phyloP scores from a whole-genome alignment of 2,113 vertebrate species.

The Lanius collurio region DNA sequence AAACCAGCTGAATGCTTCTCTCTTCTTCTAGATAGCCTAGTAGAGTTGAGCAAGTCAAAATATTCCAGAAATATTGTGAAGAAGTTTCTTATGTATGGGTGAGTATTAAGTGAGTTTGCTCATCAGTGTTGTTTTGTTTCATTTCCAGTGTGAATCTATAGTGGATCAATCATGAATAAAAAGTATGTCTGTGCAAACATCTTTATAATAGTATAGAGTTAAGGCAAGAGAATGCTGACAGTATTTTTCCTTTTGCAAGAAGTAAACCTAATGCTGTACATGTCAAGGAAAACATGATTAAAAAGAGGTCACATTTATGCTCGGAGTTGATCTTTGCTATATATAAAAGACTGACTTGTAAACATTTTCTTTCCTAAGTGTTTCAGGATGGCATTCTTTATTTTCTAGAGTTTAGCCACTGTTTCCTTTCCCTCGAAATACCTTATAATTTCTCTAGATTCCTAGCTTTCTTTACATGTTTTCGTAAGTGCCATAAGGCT shows the following conservation, averaged over 20 bases:
- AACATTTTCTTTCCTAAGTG: not conserved
- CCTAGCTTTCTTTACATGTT: not conserved
- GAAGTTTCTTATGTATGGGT: constrained; percentile 97
- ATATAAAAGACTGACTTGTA: not conserved
- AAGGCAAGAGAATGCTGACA: not conserved
- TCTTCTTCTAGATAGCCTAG: constrained; percentile 77
- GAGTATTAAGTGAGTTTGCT: constrained; percentile 47
- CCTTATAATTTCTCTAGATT: not conserved
- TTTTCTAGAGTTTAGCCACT: not conserved
- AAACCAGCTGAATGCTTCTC: not conserved
- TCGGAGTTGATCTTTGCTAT: not conserved
- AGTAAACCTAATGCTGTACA: not conserved
- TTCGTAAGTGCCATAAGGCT: not conserved
- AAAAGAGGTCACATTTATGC: not conserved
- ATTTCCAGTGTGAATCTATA: not conserved
- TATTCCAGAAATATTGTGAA: constrained; percentile 94
- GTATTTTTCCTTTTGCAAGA: not conserved
- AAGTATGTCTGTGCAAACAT: not conserved
- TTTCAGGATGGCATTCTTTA: not conserved
- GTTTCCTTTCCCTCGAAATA: not conserved
- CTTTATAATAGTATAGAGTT: not conserved
- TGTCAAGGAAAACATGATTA: not conserved
- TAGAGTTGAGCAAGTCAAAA: constrained; percentile 89
- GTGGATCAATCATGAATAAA: not conserved
- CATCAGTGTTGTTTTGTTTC: not conserved